Evolutionary conservation across 2,888 invertebrate species (phyloP).

Genomic region (Eupithecia pulchellata): DNA sequence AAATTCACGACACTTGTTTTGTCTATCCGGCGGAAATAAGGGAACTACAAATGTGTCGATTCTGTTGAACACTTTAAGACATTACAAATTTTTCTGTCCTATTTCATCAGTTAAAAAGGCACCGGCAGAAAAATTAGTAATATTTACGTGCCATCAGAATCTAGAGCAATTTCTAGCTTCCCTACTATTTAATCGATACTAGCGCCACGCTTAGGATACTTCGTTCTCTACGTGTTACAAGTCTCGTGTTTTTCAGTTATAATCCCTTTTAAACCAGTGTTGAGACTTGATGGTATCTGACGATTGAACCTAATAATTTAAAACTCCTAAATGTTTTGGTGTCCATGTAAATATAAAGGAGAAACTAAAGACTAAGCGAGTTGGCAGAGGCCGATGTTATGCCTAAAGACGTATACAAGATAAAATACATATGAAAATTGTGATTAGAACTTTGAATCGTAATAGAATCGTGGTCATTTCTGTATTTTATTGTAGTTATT

Average conservation of each 20-base stretch:
- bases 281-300: slow-evolving; percentile 28
- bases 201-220: not conserved
- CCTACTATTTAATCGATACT: not conserved
- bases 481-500: slow-evolving; percentile 84
- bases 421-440: slow-evolving; percentile 82
- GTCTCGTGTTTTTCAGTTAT: not conserved
- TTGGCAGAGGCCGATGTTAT: slow-evolving; percentile 78
- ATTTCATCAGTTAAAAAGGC: not conserved
- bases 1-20: not conserved
- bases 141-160: not conserved
- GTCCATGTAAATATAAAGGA: slow-evolving; percentile 75
- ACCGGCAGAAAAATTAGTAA: not conserved
- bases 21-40: not conserved
- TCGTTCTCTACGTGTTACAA: not conserved
- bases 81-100: not conserved
- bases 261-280: slow-evolving; percentile 1
- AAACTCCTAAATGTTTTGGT: slow-evolving; percentile 39
- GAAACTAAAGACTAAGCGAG: slow-evolving; percentile 80
- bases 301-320: slow-evolving; percentile 31
- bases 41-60: not conserved
- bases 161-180: not conserved
- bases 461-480: slow-evolving; percentile 82
- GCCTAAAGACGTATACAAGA: slow-evolving; percentile 82
- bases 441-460: slow-evolving; percentile 77
- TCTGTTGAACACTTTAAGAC: not conserved